These are phyloP conservation scores for Tuberolachnus salignus DNA, from an alignment of 2,888 invertebrate genomes.

Conservation along the genomic window DNA sequence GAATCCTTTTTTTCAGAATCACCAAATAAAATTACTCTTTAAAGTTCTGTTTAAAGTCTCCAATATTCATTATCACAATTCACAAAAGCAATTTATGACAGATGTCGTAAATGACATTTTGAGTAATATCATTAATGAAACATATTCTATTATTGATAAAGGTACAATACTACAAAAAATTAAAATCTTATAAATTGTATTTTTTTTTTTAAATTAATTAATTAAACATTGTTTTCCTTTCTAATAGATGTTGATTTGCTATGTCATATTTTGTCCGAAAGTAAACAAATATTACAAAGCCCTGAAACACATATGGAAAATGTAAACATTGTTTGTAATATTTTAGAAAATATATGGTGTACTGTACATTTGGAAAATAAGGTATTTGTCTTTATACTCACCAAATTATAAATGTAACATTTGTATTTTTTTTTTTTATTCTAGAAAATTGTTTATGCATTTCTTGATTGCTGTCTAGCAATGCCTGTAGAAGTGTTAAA, in stretches of 20 bases:
- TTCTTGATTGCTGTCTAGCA: slow-evolving; percentile 23
- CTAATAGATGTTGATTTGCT: slow-evolving; percentile 27
- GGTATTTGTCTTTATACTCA: not conserved
- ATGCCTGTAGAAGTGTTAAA: slow-evolving; percentile 27
- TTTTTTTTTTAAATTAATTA: not conserved
- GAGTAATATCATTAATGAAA: slow-evolving; percentile 9
- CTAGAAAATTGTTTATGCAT: slow-evolving; percentile 40
- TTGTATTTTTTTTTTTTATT: not conserved
- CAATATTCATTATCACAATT: slow-evolving; percentile 41
- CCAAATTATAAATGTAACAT: not conserved
- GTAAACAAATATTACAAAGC: slow-evolving; percentile 42
- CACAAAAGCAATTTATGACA: slow-evolving; percentile 42
- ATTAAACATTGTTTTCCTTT: no score
- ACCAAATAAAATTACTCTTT: slow-evolving; percentile 28
- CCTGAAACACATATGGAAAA: slow-evolving; percentile 35
- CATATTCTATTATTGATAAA: not conserved
- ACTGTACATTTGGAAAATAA: slow-evolving; percentile 39
- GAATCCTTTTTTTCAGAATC: slow-evolving; percentile 14
- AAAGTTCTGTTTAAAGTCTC: slow-evolving; percentile 39
- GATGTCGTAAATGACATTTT: slow-evolving; percentile 37
- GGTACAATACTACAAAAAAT: slow-evolving; percentile 2
- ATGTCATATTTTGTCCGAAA: slow-evolving; percentile 37
- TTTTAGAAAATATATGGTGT: slow-evolving; percentile 49
- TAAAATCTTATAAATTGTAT: not conserved
- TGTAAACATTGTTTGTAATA: slow-evolving; percentile 33